A percentile compares a stretch with the other conserved stretches of the same genome.
Evolutionary conservation across 2,888 invertebrate species (phyloP).

Genomic region (Phlogophora meticulosa): DNA sequence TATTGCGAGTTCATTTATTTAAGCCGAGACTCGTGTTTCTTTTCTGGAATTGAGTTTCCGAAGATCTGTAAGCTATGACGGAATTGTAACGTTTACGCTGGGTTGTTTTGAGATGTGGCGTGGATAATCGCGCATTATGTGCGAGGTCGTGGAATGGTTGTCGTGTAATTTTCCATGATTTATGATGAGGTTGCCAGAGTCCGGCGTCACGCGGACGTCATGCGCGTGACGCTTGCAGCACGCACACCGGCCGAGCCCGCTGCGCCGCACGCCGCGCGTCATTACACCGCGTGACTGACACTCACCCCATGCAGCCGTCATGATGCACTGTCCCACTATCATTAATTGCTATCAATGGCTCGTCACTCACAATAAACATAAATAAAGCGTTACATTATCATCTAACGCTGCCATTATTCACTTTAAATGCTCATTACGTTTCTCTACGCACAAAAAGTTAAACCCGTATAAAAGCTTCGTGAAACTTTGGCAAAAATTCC

Average conservation of each 20-base stretch:
- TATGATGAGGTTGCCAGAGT: slow-evolving; percentile 52
- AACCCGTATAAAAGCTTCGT: slow-evolving; percentile 60
- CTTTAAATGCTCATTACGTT: slow-evolving; percentile 36
- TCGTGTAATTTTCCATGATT: slow-evolving; percentile 71
- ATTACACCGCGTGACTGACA: slow-evolving; percentile 70
- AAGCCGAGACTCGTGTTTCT: slow-evolving; percentile 8
- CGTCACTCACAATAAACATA: slow-evolving; percentile 39
- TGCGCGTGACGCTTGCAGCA: slow-evolving; percentile 73
- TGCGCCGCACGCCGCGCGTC: slow-evolving; percentile 68
- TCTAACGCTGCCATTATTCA: slow-evolving; percentile 26
- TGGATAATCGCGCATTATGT: slow-evolving; percentile 54
- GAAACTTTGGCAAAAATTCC: slow-evolving; percentile 66
- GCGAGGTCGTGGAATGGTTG: slow-evolving; percentile 38
- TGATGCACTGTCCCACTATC: slow-evolving; percentile 51
- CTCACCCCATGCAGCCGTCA: slow-evolving; percentile 27
- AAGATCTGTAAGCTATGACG: slow-evolving; percentile 32
- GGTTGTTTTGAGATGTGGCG: slow-evolving; percentile 45
- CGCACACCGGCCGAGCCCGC: slow-evolving; percentile 68
- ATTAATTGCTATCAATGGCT: slow-evolving; percentile 46
- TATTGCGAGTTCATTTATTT: slow-evolving; percentile 41
- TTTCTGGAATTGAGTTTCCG: slow-evolving; percentile 16
- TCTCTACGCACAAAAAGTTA: slow-evolving; percentile 58
- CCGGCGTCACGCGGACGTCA: slow-evolving; percentile 69
- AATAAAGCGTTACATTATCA: slow-evolving; percentile 40
- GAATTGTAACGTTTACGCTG: slow-evolving; percentile 44